Evolutionary conservation across 1,140 invertebrate species (phyloP), one percentile per base, ranked within the genome.

Genomic region (Hylyphantes graminicola): DNA sequence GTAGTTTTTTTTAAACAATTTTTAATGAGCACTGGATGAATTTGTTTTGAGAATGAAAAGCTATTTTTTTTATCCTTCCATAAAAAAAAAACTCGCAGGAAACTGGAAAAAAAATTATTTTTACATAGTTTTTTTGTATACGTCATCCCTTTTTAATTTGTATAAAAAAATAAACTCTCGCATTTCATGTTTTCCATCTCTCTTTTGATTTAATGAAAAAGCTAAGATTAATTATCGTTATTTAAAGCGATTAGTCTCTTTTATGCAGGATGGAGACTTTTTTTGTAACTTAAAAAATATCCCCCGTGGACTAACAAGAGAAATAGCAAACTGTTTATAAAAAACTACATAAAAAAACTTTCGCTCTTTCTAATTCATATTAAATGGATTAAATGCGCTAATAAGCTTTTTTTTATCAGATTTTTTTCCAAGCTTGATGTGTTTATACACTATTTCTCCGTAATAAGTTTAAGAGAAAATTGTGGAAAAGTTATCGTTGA

Each of bases 171-270:
- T n/a, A 57, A 57, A 68, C 48, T 12, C 10, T 19, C n/a, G 13
- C 35, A 35, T 68, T 55, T 11, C 51, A 59, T 59, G 63, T 67
- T 80, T 80, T 80, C 11, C 57, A 13, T 54, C 70, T 70, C 54
- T 80, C 65, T 80, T 80, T 80, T 80, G 80, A 83, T 83, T 83
- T 74, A 83, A 83, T 83, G 80, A 83, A 83, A 83, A 83, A 57
- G 68, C 67, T 74, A 65, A 74, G 80, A 83, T 83, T 83, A 83
- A 83, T 83, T 83, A 83, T 83, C 59, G 51, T 75, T 83, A 51
- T 53, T 55, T 80, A 51, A 65, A 75, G 79, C 80, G 70, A 73
- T 83, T 83, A 83, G 63, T 75, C 19, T 11, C 65, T 83, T 83
- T 65, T 80, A 75, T 65, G 13, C 54, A 81, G 67, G 59, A 80